Conservation (phyloP, 2,113 vertebrate species). For the Mesoclemmys tuberculata region DNA sequence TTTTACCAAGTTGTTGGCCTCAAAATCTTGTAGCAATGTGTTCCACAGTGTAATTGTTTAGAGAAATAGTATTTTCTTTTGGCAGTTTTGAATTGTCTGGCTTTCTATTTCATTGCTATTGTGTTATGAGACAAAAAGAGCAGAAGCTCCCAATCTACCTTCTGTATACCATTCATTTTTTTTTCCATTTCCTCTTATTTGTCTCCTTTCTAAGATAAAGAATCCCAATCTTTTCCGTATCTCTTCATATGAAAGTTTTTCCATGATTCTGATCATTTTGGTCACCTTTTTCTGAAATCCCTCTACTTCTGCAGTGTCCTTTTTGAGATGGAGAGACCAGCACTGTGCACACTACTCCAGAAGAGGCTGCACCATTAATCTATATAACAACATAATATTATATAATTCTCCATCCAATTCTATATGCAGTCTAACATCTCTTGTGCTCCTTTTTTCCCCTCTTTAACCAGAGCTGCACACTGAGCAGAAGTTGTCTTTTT, state of each 20-base stretch:
- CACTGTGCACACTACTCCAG: neutral
- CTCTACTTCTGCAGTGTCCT: neutral
- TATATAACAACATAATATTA: neutral
- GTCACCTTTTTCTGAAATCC: neutral
- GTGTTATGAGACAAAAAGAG: neutral
- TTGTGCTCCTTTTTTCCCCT: neutral
- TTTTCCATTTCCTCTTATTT: neutral
- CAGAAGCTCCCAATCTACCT: neutral
- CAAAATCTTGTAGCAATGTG: neutral
- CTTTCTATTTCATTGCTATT: neutral
- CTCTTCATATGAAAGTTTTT: neutral
- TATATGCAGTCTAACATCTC: neutral
- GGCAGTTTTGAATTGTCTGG: constrained; percentile 1
- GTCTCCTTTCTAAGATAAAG: neutral
- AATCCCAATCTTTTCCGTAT: neutral
- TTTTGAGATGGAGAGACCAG: neutral
- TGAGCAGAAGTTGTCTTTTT: neutral
- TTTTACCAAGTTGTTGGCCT: neutral
- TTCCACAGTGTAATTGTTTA: neutral
- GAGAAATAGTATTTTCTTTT: neutral
- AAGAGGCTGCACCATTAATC: neutral
- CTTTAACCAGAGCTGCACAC: neutral
- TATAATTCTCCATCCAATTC: neutral
- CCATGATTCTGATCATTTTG: neutral
- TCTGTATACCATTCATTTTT: neutral